Evolutionary conservation across 2,797 vertebrate species (phyloP), one percentile per base, ranked within the genome.

Genomic region (Paguma larvata): DNA sequence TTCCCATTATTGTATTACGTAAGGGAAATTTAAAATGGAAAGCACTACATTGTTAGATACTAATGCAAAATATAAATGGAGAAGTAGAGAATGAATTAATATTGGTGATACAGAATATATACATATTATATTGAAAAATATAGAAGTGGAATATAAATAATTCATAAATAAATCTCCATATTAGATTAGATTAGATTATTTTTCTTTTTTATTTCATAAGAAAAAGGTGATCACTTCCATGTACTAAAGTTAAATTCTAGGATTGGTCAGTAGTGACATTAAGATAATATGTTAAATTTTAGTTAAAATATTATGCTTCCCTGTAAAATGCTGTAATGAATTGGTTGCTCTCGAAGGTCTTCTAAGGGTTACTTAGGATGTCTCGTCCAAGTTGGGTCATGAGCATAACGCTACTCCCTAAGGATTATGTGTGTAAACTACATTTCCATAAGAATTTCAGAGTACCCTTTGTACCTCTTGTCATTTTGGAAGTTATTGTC

Each of bases 181-280:
- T 85, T 34, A 3, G 27, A 63, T 53, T 1, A 41, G 25, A 41
- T 46, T 86, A 9, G 14, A 89, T 89, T 85, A 89, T n/a, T 53
- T 93, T 73, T 93, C 16, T 46, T 2, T 77, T 77, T 95, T 93
- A 87, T 80, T 89, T 96, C 23, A 67, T 59, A 51, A 48, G 4
- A 65, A 21, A 88, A 78, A 73, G 14, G 6, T 46, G 15, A 59
- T n/a, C n/a, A 34, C 78, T 83, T 84, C 4, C 14, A 67, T 95
- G 18, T 5, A 65, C 13, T 82, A 1, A 95, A 27, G 10, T 41
- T 41, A 70, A 80, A 72, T 12, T 86, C 34, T 14, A 73, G 4
- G 18, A 44, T 41, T 4, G 14, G 2, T 70, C 30, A 73, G 4
- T 59, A 34, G 77, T 65, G 12, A 27, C 7, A 25, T 65, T 72